Evolutionary conservation across 2,113 vertebrate species (phyloP), one percentile per base, ranked within the genome.

Genomic region (Holacanthus passer): DNA sequence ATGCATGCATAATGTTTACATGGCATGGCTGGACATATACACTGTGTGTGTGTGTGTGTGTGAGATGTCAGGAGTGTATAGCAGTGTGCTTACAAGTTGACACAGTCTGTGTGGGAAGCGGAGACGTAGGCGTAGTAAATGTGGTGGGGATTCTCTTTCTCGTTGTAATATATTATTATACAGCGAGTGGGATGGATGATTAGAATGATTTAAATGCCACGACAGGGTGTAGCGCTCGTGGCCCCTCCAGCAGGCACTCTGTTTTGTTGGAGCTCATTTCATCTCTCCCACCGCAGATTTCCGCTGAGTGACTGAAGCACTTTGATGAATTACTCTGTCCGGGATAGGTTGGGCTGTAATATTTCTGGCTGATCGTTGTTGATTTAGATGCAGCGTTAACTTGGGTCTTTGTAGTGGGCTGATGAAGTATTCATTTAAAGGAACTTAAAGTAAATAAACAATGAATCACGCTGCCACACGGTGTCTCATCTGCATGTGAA

Each of bases 101-200:
- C 58, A 81, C 52, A 35, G 58, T 45, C 62, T 70, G 70, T 65
- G 86, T 87, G 79, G 83, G 79, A 76, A 67, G 82, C 56, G 8
- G 62, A 74, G 72, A 80, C 2, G 83, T 87, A 78, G 87, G 89
- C 50, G 41, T 73, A n/a, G 29, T 73, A 60, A 89, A 82, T 87
- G 78, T 73, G 75, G 62, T 27, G 71, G 65, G 78, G 82, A 85
- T 73, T 52, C 64, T 86, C 58, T 74, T 47, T 70, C 81, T 71
- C 39, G 16, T 66, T 85, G 84, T 75, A 70, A 60, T 72, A 71
- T 91, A 81, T 89, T 81, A 91, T 90, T 91, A 88, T 75, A 70
- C 83, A 85, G 83, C 19, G 83, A 87, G 91, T 88, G 84, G 90
- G 91, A 83, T 70, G 89, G 64, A 75, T 92, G 87, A 90, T 92